Evolutionary conservation across 2,888 invertebrate species (phyloP).

Genomic region (Luffia ferchaultella): DNA sequence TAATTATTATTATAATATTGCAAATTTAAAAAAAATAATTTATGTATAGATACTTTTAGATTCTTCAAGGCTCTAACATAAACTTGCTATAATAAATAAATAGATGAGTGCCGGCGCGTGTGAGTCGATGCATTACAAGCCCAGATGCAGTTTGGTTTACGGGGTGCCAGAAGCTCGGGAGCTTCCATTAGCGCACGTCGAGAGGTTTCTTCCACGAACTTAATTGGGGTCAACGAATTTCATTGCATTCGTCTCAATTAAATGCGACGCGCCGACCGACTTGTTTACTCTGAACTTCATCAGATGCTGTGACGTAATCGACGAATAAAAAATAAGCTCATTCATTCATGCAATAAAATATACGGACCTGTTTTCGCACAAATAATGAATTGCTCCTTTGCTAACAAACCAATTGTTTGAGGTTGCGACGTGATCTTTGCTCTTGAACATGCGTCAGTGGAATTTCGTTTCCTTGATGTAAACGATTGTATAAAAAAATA

Average conservation of each 20-base stretch:
- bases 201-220: slow-evolving; percentile 55
- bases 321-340: neutral
- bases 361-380: neutral
- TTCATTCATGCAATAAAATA: neutral
- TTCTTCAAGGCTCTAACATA: no score
- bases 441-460: neutral
- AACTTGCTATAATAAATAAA: no score
- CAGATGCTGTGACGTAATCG: neutral
- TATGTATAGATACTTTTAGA: no score
- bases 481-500: no score
- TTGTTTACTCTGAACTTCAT: neutral
- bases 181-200: slow-evolving; percentile 46
- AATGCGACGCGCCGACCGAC: slow-evolving; percentile 23
- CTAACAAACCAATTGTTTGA: neutral
- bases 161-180: neutral
- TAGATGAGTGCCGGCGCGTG: no score
- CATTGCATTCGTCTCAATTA: slow-evolving; percentile 60
- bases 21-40: no score
- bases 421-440: neutral
- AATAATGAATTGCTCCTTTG: neutral
- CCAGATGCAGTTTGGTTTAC: neutral
- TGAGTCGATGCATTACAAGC: no score
- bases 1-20: no score
- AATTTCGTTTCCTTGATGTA: no score
- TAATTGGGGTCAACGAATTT: slow-evolving; percentile 61